These are phyloP conservation scores for Paraplagusia blochii DNA, from an alignment of 2,113 vertebrate genomes.

Conservation along the genomic window DNA sequence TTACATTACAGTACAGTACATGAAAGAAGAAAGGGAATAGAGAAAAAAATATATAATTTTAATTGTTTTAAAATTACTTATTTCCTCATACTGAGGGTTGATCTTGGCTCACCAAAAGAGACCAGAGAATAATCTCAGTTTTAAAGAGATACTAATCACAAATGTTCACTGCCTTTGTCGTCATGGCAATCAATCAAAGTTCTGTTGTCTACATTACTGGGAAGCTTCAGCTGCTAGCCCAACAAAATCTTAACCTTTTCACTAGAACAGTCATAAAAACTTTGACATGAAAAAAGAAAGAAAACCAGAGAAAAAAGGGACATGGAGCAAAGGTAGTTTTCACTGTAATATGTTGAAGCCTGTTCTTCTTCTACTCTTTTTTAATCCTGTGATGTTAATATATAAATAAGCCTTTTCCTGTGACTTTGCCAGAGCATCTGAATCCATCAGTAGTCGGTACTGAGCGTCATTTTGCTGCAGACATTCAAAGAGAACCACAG, in stretches of 20 bases:
- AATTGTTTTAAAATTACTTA: no score
- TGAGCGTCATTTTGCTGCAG: conserved; percentile 17
- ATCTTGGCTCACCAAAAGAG: no score
- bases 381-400: conserved; percentile 19
- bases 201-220: no score
- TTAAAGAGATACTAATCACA: no score
- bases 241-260: conserved; percentile 10
- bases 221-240: no score
- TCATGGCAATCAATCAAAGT: no score
- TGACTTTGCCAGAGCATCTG: conserved; percentile 10
- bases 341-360: conserved; percentile 13
- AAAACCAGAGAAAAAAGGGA: conserved; percentile 23
- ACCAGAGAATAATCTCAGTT: no score
- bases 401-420: conserved; percentile 27
- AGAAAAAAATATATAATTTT: no score
- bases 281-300: conserved; percentile 10
- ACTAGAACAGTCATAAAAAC: conserved; percentile 17
- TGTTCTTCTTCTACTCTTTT: conserved; percentile 5
- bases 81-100: no score
- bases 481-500: not conserved
- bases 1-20: no score
- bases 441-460: conserved; percentile 3
- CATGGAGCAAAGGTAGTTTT: conserved; percentile 10
- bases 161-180: no score
- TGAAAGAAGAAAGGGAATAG: no score